Percentiles rank a stretch among this genome's conserved stretches.
Evolutionary conservation across 2,113 vertebrate species (phyloP).

Genomic region (Pelobates fuscus): DNA sequence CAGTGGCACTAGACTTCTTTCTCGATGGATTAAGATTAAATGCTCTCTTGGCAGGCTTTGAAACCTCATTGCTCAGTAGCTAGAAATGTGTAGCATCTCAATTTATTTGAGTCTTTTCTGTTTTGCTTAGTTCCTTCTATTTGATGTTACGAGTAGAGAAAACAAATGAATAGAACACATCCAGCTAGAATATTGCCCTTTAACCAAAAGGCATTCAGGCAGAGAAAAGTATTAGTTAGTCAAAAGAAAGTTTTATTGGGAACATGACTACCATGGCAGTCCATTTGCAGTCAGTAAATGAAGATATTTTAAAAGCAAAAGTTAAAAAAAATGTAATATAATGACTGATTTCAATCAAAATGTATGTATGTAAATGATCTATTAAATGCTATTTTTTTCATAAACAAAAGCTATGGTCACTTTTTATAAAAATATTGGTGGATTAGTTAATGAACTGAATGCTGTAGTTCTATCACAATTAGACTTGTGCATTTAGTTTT

Average conservation of each 20-base stretch:
- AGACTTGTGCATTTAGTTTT: no score
- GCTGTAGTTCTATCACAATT: no score
- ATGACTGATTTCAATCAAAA: no score
- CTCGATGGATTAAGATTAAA: conserved; percentile 69
- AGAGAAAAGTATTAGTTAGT: conserved; percentile 51
- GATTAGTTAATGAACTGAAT: no score
- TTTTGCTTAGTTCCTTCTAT: conserved; percentile 52
- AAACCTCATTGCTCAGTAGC: conserved; percentile 62
- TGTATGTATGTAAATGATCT: no score
- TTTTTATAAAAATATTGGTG: no score
- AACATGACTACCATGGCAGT: conserved; percentile 8
- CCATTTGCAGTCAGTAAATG: conserved; percentile 6
- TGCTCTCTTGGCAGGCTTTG: conserved; percentile 55
- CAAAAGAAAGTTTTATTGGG: conserved; percentile 21
- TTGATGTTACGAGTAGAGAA: conserved; percentile 49
- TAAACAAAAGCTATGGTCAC: no score
- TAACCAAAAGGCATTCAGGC: conserved; percentile 61
- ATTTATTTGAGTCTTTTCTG: conserved; percentile 58
- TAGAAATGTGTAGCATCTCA: conserved; percentile 58
- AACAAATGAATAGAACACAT: conserved; percentile 54
- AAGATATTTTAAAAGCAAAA: no score
- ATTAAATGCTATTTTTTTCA: no score
- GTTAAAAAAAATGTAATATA: no score
- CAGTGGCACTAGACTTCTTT: conserved; percentile 60
- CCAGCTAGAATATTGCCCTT: conserved; percentile 61